These are phyloP conservation scores for Clistopyga incitator DNA, from an alignment of 2,888 invertebrate species.

Conservation along the genomic window DNA sequence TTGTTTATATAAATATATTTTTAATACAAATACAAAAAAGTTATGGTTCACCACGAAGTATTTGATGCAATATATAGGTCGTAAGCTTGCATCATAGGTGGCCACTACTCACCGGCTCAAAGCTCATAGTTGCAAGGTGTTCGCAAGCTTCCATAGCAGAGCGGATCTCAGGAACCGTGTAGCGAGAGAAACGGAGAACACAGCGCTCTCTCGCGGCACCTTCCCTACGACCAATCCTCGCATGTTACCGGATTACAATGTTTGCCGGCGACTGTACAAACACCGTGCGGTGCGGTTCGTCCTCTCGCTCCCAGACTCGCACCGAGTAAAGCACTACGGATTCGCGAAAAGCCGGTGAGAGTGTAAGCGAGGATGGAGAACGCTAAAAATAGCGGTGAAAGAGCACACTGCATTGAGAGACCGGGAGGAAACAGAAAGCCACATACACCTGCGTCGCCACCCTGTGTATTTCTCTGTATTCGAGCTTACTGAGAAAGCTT, in stretches of 20 bases:
- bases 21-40: too few species aligned
- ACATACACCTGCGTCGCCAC: conserved; percentile 1
- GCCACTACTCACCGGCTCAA: background rate
- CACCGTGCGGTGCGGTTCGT: conserved; percentile 69
- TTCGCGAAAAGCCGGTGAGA: conserved; percentile 34
- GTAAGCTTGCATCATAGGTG: background rate
- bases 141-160: conserved; percentile 15
- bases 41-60: too few species aligned
- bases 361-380: conserved; percentile 9
- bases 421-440: background rate
- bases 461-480: background rate
- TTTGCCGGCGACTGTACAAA: conserved; percentile 78
- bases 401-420: background rate
- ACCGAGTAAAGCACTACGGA: conserved; percentile 25
- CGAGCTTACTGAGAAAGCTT: conserved; percentile 21
- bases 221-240: conserved; percentile 71
- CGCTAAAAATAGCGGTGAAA: background rate
- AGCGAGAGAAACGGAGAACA: background rate
- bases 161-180: conserved; percentile 13
- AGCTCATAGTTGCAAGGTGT: conserved; percentile 14
- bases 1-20: too few species aligned
- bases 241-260: conserved; percentile 79
- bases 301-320: conserved; percentile 30
- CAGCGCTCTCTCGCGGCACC: background rate
- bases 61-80: too few species aligned